phyloP scores from a whole-genome alignment of 2,113 vertebrate species.

The Cavia porcellus region DNA sequence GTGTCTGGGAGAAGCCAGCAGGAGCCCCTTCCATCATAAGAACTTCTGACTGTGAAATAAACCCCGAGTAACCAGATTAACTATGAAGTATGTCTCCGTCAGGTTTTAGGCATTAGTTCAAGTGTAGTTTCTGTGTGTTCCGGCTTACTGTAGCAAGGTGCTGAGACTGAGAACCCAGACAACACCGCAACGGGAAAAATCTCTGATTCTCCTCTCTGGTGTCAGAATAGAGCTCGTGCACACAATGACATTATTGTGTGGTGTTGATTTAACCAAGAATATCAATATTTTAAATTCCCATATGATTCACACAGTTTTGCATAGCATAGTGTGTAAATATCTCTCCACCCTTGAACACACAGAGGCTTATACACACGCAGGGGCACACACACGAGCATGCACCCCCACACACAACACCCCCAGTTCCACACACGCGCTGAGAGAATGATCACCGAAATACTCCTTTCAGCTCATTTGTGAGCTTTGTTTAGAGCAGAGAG shows the following conservation, averaged over 20 bases:
- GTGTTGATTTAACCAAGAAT: constrained; percentile 75
- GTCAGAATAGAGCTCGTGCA: constrained; percentile 61
- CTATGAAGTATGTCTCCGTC: constrained; percentile 86
- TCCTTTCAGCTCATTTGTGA: background rate
- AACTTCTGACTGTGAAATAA: constrained; percentile 90
- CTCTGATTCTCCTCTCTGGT: background rate
- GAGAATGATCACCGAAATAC: background rate
- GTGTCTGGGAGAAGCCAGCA: constrained; percentile 87
- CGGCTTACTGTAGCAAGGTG: constrained; percentile 64
- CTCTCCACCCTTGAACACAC: constrained; percentile 60
- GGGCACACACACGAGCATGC: background rate
- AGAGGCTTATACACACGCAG: background rate
- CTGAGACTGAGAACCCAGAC: constrained; percentile 69
- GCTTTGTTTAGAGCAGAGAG: constrained; percentile 24
- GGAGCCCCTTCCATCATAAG: constrained; percentile 86
- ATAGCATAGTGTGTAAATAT: constrained; percentile 52
- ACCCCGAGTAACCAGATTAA: constrained; percentile 89
- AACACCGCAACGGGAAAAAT: constrained; percentile 18
- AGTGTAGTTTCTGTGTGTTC: constrained; percentile 71
- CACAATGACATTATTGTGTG: constrained; percentile 52
- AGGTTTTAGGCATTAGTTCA: constrained; percentile 85
- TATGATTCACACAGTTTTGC: constrained; percentile 63
- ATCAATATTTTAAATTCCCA: constrained; percentile 80
- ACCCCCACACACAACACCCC: background rate
- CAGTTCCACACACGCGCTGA: background rate